Base-by-base conservation (phyloP, 2,888 invertebrate species). In the Bimastos eiseni region DNA sequence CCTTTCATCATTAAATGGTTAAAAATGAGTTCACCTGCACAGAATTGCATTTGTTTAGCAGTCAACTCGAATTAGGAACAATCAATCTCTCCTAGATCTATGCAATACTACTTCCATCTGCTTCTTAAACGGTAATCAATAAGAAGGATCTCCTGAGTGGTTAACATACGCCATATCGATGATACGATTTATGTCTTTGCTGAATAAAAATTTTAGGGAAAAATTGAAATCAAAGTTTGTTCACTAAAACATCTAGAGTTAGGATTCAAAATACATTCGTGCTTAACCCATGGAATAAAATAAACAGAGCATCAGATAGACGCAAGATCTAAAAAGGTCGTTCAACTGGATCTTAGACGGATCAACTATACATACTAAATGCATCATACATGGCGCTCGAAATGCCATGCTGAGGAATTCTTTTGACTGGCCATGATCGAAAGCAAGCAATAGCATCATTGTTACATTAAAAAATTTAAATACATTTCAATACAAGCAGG, bases 201-300 rank as follows among this genome's bases (percentile, higher is more conserved):
- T 70, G 30, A 70, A 70, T 70, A 70, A 70, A 4, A n/a, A 11
- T 8, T 8, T 70, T 0, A 0, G 4, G n/a, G 11, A 70, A n/a
- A 15, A 70, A 70, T n/a, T n/a, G 3, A 70, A 70, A 30, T n/a
- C 70, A 70, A 70, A 70, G 11, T 70, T 70, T 70, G 70, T 70
- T n/a, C 70, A 70, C n/a, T 70, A 70, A 70, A 70, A 55, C 8
- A n/a, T 70, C 70, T n/a, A 70, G 30, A 70, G n/a, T 8, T 70
- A n/a, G 70, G 70, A 70, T 70, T n/a, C 70, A 70, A 49, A 70
- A 70, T 70, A n/a, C 13, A n/a, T 70, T 49, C 30, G 30, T 70
- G 70, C n/a, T 70, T 70, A 70, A 70, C 70, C 70, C n/a, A n/a
- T 70, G 70, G 70, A 70, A 70, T 70, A 70, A 70, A 70, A 70